Evolutionary conservation across 2,113 vertebrate genomes (phyloP).

Genomic region (Aplodontia rufa): DNA sequence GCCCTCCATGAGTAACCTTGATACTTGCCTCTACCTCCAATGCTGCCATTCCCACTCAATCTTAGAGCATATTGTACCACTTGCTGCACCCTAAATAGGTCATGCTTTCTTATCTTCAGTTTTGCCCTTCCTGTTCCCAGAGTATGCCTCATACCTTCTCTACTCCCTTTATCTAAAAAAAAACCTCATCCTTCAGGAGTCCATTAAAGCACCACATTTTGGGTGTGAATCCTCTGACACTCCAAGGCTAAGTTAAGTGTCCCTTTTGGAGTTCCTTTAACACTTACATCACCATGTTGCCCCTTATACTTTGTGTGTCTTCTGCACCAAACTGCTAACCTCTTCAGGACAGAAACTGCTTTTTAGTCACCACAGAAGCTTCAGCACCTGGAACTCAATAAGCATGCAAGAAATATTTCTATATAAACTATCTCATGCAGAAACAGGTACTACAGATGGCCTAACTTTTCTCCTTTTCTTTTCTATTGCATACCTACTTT

Average conservation of each 20-base stretch:
- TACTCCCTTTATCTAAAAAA: background rate
- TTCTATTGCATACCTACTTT: background rate
- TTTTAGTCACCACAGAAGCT: background rate
- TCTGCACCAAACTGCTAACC: background rate
- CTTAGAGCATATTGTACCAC: background rate
- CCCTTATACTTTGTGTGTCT: background rate
- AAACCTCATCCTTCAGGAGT: background rate
- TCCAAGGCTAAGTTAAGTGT: background rate
- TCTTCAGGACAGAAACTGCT: background rate
- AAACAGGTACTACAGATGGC: background rate
- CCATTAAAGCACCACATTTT: background rate
- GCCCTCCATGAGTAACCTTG: background rate
- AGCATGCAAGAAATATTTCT: background rate
- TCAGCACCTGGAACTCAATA: background rate
- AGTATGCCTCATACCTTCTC: background rate
- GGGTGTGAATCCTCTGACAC: background rate
- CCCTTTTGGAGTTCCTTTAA: background rate
- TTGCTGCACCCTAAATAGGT: background rate
- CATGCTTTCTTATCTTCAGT: background rate
- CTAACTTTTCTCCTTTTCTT: background rate
- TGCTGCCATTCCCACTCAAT: background rate
- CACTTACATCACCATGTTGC: background rate
- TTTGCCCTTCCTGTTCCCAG: background rate
- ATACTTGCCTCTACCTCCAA: background rate
- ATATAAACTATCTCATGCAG: background rate